A percentile compares a stretch with the other conserved stretches of the same genome.
phyloP scores from a whole-genome alignment of 2,888 invertebrate species.

The Cephus nigrinus region DNA sequence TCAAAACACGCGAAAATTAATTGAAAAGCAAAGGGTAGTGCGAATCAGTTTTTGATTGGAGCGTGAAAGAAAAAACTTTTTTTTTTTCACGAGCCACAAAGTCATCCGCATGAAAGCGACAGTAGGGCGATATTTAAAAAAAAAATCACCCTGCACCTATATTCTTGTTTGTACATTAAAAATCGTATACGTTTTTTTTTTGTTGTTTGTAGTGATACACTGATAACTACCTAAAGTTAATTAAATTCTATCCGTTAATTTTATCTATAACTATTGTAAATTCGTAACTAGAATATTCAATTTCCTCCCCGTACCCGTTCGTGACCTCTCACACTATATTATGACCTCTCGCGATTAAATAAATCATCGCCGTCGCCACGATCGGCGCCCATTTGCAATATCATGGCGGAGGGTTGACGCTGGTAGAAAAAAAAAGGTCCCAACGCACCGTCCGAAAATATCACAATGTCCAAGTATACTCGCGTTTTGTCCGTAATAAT shows the following conservation, averaged over 20 bases:
- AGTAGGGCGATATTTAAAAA: not conserved
- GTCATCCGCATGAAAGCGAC: not conserved
- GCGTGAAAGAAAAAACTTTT: not conserved
- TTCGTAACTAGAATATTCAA: slow-evolving; percentile 64
- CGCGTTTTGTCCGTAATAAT: slow-evolving; percentile 26
- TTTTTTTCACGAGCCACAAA: not conserved
- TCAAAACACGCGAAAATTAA: not conserved
- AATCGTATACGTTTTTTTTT: slow-evolving; percentile 60
- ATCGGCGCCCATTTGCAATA: slow-evolving; percentile 3
- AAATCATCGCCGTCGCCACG: not conserved
- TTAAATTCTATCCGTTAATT: slow-evolving; percentile 31
- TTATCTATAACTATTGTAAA: slow-evolving; percentile 51
- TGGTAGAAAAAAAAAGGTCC: slow-evolving; percentile 41
- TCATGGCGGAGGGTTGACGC: slow-evolving; percentile 17
- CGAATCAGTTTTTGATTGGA: not conserved
- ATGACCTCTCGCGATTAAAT: not conserved
- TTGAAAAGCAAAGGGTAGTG: not conserved
- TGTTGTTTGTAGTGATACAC: slow-evolving; percentile 58
- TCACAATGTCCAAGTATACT: slow-evolving; percentile 63
- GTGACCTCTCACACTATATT: not conserved
- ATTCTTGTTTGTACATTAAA: slow-evolving; percentile 63
- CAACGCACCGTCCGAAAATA: slow-evolving; percentile 43
- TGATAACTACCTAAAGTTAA: slow-evolving; percentile 59
- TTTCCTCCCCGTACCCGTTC: slow-evolving; percentile 17
- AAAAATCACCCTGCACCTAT: slow-evolving; percentile 8